phyloP scores from a whole-genome alignment of 2,113 vertebrate species.

The Maccullochella peelii region DNA sequence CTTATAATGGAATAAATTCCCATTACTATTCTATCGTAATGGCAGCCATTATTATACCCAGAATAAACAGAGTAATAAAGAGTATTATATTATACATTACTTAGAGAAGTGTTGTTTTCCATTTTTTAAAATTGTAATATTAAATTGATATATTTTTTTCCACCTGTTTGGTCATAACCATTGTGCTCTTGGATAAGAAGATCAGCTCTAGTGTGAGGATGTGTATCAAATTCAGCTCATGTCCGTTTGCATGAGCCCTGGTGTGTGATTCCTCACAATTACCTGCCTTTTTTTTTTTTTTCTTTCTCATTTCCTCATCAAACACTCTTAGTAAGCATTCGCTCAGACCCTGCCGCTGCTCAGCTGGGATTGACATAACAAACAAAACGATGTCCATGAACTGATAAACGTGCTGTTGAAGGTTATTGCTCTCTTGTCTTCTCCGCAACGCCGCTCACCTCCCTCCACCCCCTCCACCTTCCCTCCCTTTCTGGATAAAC shows the following conservation, averaged over 20 bases:
- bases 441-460: background rate
- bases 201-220: background rate
- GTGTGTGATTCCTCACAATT: constrained; percentile 30
- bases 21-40: constrained; percentile 4
- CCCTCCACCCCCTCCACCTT: background rate
- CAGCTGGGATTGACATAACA: constrained; percentile 39
- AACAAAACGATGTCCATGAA: constrained; percentile 37
- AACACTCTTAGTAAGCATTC: constrained; percentile 38
- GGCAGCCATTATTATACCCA: background rate
- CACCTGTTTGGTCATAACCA: background rate
- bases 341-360: constrained; percentile 5
- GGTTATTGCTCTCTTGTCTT: constrained; percentile 62
- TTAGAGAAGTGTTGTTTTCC: background rate
- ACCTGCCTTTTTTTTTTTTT: constrained; percentile 1
- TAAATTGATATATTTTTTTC: background rate
- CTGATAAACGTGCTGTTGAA: constrained; percentile 45
- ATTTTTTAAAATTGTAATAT: background rate
- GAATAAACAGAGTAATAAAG: background rate
- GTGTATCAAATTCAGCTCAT: background rate
- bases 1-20: background rate
- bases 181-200: background rate
- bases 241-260: constrained; percentile 7
- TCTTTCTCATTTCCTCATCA: constrained; percentile 33
- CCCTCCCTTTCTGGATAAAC: constrained; percentile 17
- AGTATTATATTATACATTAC: background rate